These are phyloP conservation scores for Caenorhabditis zanzibari DNA, from an alignment of 2,888 invertebrate genomes.

Conservation along the genomic window DNA sequence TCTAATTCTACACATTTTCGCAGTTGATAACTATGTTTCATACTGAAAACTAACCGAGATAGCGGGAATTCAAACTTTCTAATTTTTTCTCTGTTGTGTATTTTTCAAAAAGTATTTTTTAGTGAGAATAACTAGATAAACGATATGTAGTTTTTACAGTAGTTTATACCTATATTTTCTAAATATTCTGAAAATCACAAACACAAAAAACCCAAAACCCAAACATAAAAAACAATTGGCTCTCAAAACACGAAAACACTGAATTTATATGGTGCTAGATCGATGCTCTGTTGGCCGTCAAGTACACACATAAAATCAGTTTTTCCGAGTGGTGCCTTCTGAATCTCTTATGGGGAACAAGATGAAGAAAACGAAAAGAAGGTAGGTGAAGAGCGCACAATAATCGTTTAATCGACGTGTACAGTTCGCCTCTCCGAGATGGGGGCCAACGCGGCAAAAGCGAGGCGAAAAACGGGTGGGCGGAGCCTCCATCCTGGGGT, in stretches of 20 bases:
- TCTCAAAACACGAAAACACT: slow-evolving; percentile 54
- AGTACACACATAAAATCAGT: slow-evolving; percentile 69
- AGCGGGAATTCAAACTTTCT: no score
- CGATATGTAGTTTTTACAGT: no score
- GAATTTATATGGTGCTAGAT: slow-evolving; percentile 73
- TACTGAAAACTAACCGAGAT: no score
- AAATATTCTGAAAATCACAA: no score
- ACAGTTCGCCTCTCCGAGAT: slow-evolving; percentile 33
- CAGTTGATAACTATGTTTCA: no score
- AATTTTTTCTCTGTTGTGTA: no score
- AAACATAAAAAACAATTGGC: slow-evolving; percentile 17
- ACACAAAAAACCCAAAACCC: neutral
- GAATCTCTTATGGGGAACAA: neutral
- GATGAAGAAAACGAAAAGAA: neutral
- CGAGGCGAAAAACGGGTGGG: slow-evolving; percentile 5
- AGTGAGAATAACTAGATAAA: no score
- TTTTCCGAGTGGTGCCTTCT: slow-evolving; percentile 44
- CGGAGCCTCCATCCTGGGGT: slow-evolving; percentile 5
- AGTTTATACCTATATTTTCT: no score
- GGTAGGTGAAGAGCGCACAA: slow-evolving; percentile 9
- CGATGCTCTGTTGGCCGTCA: slow-evolving; percentile 52
- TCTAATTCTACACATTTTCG: no score
- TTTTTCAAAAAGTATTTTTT: no score
- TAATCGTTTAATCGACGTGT: slow-evolving; percentile 62
- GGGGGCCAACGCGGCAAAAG: slow-evolving; percentile 38